Percentiles rank a stretch among this genome's conserved stretches.
phyloP scores from a whole-genome alignment of 1,140 invertebrate species.

The Zophobas atratus region DNA sequence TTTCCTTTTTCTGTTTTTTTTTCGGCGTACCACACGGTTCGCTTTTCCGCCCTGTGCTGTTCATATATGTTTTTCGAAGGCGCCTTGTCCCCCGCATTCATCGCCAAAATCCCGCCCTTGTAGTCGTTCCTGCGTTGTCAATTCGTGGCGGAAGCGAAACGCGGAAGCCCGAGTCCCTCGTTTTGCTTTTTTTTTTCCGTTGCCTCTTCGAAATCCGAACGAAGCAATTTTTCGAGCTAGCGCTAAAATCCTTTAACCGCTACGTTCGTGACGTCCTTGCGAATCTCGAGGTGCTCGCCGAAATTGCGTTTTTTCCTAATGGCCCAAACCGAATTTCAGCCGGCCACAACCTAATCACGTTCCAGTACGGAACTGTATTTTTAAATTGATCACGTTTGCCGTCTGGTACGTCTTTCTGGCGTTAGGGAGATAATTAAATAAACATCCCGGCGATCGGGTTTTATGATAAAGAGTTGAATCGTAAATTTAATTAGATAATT shows the following conservation, averaged over 20 bases:
- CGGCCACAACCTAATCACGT: constrained; percentile 31
- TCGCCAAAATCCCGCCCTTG: too few relatives aligned
- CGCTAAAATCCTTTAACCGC: constrained; percentile 17
- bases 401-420: constrained; percentile 8
- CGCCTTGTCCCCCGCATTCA: too few relatives aligned
- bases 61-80: too few relatives aligned
- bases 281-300: constrained; percentile 1
- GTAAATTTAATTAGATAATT: constrained; percentile 36
- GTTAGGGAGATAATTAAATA: constrained; percentile 15
- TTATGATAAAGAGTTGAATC: constrained; percentile 4
- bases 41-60: too few relatives aligned
- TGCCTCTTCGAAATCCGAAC: background rate
- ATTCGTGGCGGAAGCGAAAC: too few relatives aligned
- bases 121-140: too few relatives aligned
- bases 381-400: constrained; percentile 33
- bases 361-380: constrained; percentile 23
- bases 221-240: constrained; percentile 20
- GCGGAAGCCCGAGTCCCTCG: too few relatives aligned
- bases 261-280: constrained; percentile 19
- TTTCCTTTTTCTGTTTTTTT: too few relatives aligned
- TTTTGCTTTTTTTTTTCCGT: too few relatives aligned
- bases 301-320: constrained; percentile 11
- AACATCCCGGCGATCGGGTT: constrained; percentile 5
- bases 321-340: constrained; percentile 10
- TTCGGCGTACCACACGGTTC: too few relatives aligned